Base-by-base conservation (phyloP, 1,140 invertebrate genomes). In the Heterodera schachtii region DNA sequence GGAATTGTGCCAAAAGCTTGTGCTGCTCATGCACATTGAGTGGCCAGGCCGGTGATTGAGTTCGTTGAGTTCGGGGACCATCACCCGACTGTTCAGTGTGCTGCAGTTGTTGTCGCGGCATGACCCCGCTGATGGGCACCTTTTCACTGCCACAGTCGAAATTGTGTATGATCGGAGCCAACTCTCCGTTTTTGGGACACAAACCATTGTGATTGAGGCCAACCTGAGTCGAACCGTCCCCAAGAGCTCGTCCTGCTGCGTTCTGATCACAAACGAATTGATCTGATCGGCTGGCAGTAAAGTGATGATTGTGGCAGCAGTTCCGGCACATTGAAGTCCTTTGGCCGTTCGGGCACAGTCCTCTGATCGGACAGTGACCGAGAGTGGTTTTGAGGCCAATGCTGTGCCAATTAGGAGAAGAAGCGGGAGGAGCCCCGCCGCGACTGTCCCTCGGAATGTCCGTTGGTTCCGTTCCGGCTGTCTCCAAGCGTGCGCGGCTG, bases 101-200 rank as follows among this genome's bases (percentile, higher is more conserved):
- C 49, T 52, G 21, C 71, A 73, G 49, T 16, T 19, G 7, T 73
- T 31, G 71, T 7, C 21, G 21, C 19, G 49, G 21, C 71, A 73
- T 1, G 71, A 73, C 6, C 71, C 71, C 0, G 71, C 71, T 19
- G 43, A 49, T 16, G 71, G 71, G 71, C 71, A 73, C 49, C 71
- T 16, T 21, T 73, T 73, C 3, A 73, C 71, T 19, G 71, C 71
- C 16, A 31, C 49, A 3, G 21, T 16, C 16, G 44, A 19, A 6
- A 73, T 31, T 44, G 43, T 16, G 7, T 73, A 73, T n/a, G 71
- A 73, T 3, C 71, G 71, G 16, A 73, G 21, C 71, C 71, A 73
- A 16, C 43, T 49, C 19, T 46, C 49, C 49, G 71, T 46, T 21
- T 73, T 44, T 3, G 44, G 13, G 49, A 46, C 43, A 31, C 71